Percentiles rank a stretch among this genome's conserved stretches.
Evolutionary conservation across 2,888 invertebrate species (phyloP).

Genomic region (Troilus luridus): DNA sequence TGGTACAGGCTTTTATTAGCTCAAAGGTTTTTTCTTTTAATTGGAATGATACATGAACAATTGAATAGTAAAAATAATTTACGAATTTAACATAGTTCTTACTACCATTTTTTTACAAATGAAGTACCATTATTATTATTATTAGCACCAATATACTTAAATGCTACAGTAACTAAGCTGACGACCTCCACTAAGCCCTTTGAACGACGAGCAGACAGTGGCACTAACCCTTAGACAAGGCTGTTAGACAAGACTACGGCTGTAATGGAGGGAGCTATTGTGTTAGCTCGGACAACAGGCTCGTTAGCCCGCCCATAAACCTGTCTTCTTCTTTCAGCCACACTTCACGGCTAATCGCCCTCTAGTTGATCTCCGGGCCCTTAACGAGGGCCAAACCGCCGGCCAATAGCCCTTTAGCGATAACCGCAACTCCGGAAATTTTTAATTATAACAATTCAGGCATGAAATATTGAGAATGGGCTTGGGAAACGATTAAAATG

Average conservation of each 20-base stretch:
- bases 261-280: neutral
- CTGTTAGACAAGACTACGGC: neutral
- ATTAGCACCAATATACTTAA: neutral
- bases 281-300: constrained; percentile 4
- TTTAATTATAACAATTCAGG: neutral
- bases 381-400: neutral
- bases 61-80: no score
- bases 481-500: neutral
- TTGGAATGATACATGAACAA: no score
- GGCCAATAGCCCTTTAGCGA: neutral
- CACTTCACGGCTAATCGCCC: constrained; percentile 28
- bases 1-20: no score
- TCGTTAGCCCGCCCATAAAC: constrained; percentile 5
- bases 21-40: no score
- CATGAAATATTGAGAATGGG: neutral
- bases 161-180: neutral
- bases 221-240: neutral
- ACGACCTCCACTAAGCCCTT: neutral
- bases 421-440: neutral
- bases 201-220: no score
- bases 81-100: no score
- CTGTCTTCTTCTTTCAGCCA: constrained; percentile 20
- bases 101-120: no score
- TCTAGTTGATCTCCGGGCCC: neutral
- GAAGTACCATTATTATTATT: no score